phyloP scores from a whole-genome alignment of 2,113 vertebrate genomes.

The Vidua macroura region DNA sequence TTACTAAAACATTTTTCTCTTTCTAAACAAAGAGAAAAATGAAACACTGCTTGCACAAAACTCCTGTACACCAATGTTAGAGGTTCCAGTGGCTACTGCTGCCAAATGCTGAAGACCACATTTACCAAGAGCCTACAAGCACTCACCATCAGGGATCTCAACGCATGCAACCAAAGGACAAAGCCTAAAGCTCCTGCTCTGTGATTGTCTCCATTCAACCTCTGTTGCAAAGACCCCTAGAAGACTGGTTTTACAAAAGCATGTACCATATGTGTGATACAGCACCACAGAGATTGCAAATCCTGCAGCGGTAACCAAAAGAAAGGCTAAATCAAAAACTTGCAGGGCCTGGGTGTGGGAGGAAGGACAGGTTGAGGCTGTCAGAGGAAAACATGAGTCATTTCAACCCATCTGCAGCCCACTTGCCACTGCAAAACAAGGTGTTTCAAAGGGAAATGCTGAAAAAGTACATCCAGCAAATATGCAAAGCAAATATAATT shows the following conservation, averaged over 20 bases:
- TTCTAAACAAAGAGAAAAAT: not conserved
- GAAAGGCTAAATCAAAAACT: not conserved
- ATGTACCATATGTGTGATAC: accelerated
- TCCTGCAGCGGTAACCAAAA: not conserved
- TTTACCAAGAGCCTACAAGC: not conserved
- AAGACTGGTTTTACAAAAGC: not conserved
- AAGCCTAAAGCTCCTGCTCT: not conserved
- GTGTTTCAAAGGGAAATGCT: not conserved
- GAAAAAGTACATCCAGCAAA: not conserved
- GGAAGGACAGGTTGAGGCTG: not conserved
- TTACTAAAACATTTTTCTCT: not conserved
- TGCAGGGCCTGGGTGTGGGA: not conserved
- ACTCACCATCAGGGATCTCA: not conserved
- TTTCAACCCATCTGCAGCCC: not conserved
- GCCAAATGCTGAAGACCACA: not conserved
- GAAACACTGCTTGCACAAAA: not conserved
- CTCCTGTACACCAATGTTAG: accelerated
- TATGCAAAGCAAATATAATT: not conserved
- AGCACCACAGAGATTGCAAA: not conserved
- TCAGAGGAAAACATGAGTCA: not conserved
- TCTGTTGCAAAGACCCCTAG: not conserved
- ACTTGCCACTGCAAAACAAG: not conserved
- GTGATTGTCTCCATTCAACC: not conserved
- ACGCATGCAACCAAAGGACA: accelerated
- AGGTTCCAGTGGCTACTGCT: not conserved